Conservation (phyloP, 2,797 vertebrate species). For the Capromys pilorides region DNA sequence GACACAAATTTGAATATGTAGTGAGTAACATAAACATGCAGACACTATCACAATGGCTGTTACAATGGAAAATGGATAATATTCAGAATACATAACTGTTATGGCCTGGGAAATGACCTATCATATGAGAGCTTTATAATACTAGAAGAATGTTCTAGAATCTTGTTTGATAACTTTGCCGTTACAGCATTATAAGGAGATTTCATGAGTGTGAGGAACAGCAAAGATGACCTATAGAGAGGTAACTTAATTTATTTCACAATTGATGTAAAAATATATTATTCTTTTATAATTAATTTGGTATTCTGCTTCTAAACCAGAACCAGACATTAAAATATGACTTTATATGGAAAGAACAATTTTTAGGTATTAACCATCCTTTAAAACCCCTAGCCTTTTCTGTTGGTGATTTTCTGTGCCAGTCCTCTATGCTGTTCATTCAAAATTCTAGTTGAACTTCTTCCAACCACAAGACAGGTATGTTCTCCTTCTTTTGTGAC, state of each 20-base stretch:
- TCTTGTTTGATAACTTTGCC: neutral
- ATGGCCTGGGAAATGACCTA: neutral
- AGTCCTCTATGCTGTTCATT: neutral
- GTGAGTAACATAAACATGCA: neutral
- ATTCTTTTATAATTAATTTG: neutral
- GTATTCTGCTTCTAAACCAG: neutral
- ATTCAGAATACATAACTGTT: neutral
- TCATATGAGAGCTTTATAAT: neutral
- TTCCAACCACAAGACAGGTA: neutral
- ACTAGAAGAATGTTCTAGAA: neutral
- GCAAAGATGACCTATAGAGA: neutral
- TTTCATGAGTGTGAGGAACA: neutral
- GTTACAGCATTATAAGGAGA: neutral
- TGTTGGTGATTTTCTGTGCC: neutral
- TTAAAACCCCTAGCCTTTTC: neutral
- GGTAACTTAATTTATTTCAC: neutral
- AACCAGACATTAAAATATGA: neutral
- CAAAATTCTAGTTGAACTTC: neutral
- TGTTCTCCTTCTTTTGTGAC: neutral
- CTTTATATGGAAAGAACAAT: neutral
- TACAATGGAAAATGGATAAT: neutral
- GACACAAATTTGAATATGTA: neutral
- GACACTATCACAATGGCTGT: neutral
- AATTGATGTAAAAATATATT: neutral
- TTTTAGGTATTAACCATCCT: neutral